Percentiles rank a stretch among this genome's conserved stretches.
Evolutionary conservation across 2,888 invertebrate species (phyloP).

Genomic region (Dynastes maya): DNA sequence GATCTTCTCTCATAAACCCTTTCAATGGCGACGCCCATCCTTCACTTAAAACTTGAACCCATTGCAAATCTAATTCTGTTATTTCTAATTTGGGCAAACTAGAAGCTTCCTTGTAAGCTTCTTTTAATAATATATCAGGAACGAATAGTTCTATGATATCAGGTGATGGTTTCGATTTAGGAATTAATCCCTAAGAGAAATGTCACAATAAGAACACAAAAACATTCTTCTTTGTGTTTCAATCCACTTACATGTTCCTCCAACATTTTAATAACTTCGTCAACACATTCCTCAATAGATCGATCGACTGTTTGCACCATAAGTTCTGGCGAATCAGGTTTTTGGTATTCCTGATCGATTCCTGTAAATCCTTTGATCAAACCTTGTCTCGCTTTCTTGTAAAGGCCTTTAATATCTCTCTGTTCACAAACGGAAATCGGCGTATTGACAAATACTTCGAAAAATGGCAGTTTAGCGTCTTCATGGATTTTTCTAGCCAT

Average conservation of each 20-base stretch:
- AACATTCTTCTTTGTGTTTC: neutral
- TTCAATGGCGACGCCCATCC: conserved; percentile 97
- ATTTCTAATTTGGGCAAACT: conserved; percentile 83
- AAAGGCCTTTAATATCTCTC: conserved; percentile 96
- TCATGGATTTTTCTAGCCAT: conserved; percentile 91
- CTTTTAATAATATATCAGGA: conserved; percentile 75
- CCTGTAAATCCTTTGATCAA: conserved; percentile 91
- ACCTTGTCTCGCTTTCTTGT: conserved; percentile 96
- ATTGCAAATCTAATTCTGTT: conserved; percentile 88
- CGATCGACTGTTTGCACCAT: conserved; percentile 86
- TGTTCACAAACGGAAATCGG: conserved; percentile 93
- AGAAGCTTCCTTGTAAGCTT: conserved; percentile 80
- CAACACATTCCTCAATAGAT: conserved; percentile 87
- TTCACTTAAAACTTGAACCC: conserved; percentile 93
- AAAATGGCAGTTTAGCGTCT: conserved; percentile 87
- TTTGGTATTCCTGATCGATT: conserved; percentile 93
- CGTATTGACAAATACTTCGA: conserved; percentile 95
- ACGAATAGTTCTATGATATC: conserved; percentile 86
- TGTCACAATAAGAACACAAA: neutral
- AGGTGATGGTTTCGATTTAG: conserved; percentile 23
- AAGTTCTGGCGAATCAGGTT: conserved; percentile 87
- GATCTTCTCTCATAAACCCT: conserved; percentile 97
- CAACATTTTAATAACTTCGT: conserved; percentile 85
- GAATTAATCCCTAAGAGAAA: conserved; percentile 45
- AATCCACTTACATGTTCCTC: conserved; percentile 73